Percentiles rank a stretch among this genome's conserved stretches.
phyloP scores from a whole-genome alignment of 2,888 invertebrate genomes.

The Ellobium chinense region DNA sequence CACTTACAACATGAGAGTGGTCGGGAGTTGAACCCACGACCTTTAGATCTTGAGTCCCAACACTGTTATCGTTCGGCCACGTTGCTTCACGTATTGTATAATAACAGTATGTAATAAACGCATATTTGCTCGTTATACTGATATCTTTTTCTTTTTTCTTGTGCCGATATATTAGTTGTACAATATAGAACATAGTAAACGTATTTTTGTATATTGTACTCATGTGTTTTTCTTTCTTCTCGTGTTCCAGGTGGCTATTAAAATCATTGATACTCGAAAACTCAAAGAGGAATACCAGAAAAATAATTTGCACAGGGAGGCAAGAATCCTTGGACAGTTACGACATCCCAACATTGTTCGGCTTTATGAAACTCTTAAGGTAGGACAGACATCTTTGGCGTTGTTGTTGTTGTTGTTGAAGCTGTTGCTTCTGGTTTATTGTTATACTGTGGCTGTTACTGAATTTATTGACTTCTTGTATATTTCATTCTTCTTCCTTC shows the following conservation, averaged over 20 bases:
- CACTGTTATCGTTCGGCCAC: no score
- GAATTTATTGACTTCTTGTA: background rate
- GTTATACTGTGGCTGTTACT: background rate
- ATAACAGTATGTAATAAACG: no score
- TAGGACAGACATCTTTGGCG: no score
- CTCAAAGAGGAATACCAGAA: conserved; percentile 88
- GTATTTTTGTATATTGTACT: no score
- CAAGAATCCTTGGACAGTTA: conserved; percentile 85
- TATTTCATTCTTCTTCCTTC: background rate
- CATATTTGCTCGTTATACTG: no score
- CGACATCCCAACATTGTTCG: conserved; percentile 87
- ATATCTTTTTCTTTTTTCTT: background rate
- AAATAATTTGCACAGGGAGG: conserved; percentile 86
- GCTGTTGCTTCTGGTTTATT: background rate
- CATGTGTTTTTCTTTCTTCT: background rate
- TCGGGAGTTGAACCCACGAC: no score
- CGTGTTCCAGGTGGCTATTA: conserved; percentile 84
- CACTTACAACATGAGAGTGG: no score
- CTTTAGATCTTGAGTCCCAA: no score
- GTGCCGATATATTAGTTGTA: no score
- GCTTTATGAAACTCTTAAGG: conserved; percentile 84
- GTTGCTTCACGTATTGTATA: no score
- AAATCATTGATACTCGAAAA: conserved; percentile 86
- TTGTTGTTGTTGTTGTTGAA: background rate
- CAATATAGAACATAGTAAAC: no score